Percentiles rank a stretch among this genome's conserved stretches.
Conservation (phyloP, 2,797 vertebrate species). For the Hozukius guyotensis region DNA sequence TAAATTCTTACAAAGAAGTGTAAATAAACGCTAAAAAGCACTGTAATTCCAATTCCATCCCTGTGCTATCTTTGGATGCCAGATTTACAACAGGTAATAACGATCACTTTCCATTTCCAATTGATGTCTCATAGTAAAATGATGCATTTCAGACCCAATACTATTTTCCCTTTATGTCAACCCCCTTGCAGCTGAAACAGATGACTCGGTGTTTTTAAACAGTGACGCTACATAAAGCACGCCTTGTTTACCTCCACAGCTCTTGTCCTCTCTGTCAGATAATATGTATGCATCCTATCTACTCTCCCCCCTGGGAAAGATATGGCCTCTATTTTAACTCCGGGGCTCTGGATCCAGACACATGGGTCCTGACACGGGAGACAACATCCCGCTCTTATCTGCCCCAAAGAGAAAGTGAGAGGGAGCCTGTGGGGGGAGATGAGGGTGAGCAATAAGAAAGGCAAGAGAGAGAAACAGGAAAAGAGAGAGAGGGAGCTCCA, state of each 20-base stretch:
- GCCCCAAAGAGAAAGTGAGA: slow-evolving; percentile 11
- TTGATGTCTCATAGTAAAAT: neutral
- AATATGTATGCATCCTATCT: slow-evolving; percentile 46
- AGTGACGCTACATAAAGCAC: slow-evolving; percentile 35
- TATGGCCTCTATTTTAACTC: slow-evolving; percentile 61
- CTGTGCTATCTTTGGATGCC: neutral
- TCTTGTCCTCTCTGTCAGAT: slow-evolving; percentile 56
- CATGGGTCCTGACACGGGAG: slow-evolving; percentile 45
- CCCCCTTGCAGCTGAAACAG: slow-evolving; percentile 11
- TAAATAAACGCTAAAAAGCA: slow-evolving; percentile 28
- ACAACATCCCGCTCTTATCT: slow-evolving; percentile 50
- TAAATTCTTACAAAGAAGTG: slow-evolving; percentile 16
- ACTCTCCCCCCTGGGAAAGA: slow-evolving; percentile 31
- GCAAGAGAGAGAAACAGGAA: neutral
- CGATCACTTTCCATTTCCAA: neutral
- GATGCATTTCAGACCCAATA: neutral
- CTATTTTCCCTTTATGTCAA: neutral
- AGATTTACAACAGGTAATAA: neutral
- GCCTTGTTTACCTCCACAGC: slow-evolving; percentile 52
- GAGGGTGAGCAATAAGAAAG: neutral
- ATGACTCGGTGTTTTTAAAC: slow-evolving; percentile 32
- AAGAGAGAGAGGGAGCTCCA: neutral
- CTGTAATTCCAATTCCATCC: neutral
- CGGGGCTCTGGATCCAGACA: slow-evolving; percentile 44
- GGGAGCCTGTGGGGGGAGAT: neutral